A percentile compares a stretch with the other conserved stretches of the same genome.
These are phyloP conservation scores for Danaus chrysippus DNA, from an alignment of 2,888 invertebrate genomes.

Conservation along the genomic window DNA sequence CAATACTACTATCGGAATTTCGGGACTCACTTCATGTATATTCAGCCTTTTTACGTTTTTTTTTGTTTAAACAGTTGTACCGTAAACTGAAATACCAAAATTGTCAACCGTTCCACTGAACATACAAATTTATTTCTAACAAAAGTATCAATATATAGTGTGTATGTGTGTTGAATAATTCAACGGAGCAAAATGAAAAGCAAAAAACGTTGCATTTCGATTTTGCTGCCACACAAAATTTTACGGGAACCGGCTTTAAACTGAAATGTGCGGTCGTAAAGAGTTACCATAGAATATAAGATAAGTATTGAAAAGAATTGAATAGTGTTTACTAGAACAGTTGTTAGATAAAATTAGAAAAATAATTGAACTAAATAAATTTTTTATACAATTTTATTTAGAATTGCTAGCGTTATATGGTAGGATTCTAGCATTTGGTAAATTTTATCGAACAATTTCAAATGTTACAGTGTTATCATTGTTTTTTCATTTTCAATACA, in stretches of 20 bases:
- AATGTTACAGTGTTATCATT: background rate
- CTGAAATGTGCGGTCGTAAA: background rate
- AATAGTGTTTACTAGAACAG: too few species aligned
- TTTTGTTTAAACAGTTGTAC: background rate
- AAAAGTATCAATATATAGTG: slow-evolving; percentile 21
- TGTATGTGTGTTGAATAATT: slow-evolving; percentile 17
- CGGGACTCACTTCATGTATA: background rate
- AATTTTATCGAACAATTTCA: background rate
- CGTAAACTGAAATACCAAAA: background rate
- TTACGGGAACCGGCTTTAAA: background rate
- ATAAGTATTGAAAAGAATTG: too few species aligned
- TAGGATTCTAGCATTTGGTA: background rate
- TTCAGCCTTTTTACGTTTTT: background rate
- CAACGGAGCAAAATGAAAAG: slow-evolving; percentile 6
- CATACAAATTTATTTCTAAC: slow-evolving; percentile 19
- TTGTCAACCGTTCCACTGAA: background rate
- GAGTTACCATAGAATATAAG: background rate
- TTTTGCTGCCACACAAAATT: slow-evolving; percentile 1
- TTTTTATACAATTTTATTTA: background rate
- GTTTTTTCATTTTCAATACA: background rate
- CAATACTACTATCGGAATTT: background rate
- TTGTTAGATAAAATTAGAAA: background rate
- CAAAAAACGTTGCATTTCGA: background rate
- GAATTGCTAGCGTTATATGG: background rate
- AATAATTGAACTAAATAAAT: background rate